Conservation (phyloP, 2,113 vertebrate genomes). For the Diglossa brunneiventris region DNA sequence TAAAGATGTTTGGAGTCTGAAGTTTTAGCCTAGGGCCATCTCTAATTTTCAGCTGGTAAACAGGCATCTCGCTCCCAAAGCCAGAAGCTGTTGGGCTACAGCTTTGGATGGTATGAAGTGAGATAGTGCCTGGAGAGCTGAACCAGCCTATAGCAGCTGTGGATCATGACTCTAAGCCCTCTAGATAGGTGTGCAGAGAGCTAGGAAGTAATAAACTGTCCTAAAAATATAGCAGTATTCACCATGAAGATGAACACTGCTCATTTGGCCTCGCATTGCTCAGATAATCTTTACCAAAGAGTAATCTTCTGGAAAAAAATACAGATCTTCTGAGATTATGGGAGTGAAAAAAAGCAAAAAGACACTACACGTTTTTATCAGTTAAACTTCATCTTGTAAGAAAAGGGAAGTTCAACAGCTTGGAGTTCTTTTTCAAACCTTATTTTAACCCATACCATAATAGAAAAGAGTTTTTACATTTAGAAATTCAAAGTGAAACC, state of each 20-base stretch:
- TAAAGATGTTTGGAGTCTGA: neutral
- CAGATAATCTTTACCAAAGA: neutral
- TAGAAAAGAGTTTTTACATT: neutral
- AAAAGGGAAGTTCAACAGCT: neutral
- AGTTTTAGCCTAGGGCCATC: neutral
- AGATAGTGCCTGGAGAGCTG: neutral
- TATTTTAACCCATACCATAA: neutral
- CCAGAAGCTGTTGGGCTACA: neutral
- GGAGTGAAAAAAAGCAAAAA: rapidly evolving
- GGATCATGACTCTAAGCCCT: neutral
- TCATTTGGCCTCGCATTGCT: neutral
- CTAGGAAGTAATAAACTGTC: neutral
- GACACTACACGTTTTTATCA: neutral
- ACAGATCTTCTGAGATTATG: neutral
- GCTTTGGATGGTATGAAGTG: neutral
- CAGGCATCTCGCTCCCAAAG: neutral
- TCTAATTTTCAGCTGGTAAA: neutral
- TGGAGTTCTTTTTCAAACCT: neutral
- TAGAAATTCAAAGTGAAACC: neutral
- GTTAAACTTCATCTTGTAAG: neutral
- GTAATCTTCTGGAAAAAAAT: neutral
- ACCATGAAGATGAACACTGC: neutral
- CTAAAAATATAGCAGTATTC: neutral
- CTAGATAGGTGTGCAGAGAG: neutral
- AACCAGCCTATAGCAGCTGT: neutral